These are phyloP conservation scores for Drosophila niveifrons DNA, from an alignment of 2,888 invertebrate species.

Conservation along the genomic window DNA sequence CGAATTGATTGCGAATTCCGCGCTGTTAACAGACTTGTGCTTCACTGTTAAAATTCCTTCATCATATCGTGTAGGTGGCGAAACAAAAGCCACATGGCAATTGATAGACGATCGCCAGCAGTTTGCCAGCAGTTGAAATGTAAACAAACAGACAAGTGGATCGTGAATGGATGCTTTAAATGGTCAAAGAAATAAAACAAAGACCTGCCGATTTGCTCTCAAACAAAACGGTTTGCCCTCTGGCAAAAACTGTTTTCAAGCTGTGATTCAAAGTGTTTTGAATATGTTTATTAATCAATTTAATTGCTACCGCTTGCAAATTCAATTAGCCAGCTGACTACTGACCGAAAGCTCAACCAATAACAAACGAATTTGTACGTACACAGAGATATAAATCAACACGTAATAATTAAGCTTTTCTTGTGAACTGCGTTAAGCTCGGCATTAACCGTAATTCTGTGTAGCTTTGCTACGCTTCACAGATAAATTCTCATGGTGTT, in stretches of 20 bases:
- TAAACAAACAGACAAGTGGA: constrained; percentile 57
- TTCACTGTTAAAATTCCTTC: constrained; percentile 10
- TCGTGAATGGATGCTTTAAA: constrained; percentile 36
- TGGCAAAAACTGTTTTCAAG: constrained; percentile 36
- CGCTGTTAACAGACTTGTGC: constrained; percentile 2
- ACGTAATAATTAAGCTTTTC: constrained; percentile 15
- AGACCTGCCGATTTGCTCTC: constrained; percentile 41
- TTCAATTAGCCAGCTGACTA: constrained; percentile 47
- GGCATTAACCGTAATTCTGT: constrained; percentile 14
- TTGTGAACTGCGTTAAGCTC: constrained; percentile 11
- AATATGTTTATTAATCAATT: constrained; percentile 48
- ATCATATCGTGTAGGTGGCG: constrained; percentile 25
- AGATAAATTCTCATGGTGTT: background rate
- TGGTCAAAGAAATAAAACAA: constrained; percentile 12
- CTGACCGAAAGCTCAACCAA: constrained; percentile 24
- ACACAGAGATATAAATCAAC: constrained; percentile 18
- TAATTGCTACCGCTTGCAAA: constrained; percentile 41
- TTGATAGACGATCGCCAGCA: constrained; percentile 49
- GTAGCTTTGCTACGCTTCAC: background rate
- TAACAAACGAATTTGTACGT: background rate
- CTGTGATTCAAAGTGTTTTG: constrained; percentile 51
- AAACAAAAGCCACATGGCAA: constrained; percentile 54
- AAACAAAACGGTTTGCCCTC: constrained; percentile 28
- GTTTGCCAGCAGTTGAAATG: constrained; percentile 35
- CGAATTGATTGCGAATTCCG: background rate